Percentiles rank a stretch among this genome's conserved stretches.
Conservation (phyloP, 2,888 invertebrate species). For the Suillia variegata region DNA sequence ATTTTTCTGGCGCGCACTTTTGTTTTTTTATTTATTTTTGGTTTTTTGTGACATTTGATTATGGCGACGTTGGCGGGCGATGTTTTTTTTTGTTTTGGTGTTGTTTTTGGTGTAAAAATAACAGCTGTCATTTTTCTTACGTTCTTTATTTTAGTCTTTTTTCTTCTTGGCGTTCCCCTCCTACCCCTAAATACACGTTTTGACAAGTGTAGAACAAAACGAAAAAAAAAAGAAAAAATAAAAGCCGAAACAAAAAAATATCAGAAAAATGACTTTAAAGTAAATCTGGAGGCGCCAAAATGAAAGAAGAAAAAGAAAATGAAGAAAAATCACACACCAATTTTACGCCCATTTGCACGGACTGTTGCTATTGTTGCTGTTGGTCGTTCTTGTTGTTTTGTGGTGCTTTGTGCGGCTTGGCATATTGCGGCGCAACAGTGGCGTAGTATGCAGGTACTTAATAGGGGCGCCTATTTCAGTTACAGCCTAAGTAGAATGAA, state of each 20-base stretch:
- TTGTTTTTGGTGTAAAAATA: slow-evolving; percentile 7
- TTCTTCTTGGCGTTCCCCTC: neutral
- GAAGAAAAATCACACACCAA: slow-evolving; percentile 13
- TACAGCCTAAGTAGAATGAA: too few relatives aligned
- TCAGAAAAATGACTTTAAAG: neutral
- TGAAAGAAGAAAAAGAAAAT: neutral
- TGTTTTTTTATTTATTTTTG: neutral
- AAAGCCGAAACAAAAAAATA: neutral
- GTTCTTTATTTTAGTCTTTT: slow-evolving; percentile 4
- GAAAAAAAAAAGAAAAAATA: neutral
- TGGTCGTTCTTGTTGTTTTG: too few relatives aligned
- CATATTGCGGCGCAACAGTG: neutral
- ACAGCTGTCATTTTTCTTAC: slow-evolving; percentile 5
- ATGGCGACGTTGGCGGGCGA: neutral
- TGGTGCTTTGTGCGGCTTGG: neutral
- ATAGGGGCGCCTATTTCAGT: too few relatives aligned
- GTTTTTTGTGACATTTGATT: neutral
- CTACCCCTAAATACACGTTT: too few relatives aligned
- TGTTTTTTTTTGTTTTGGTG: neutral
- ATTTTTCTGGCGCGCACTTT: slow-evolving; percentile 4
- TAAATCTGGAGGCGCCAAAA: neutral
- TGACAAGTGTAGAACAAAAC: neutral
- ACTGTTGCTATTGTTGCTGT: slow-evolving; percentile 1
- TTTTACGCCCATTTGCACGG: slow-evolving; percentile 16
- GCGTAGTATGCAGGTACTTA: too few relatives aligned